phyloP scores from a whole-genome alignment of 1,140 invertebrate species.

The Zaprionus nigranus region DNA sequence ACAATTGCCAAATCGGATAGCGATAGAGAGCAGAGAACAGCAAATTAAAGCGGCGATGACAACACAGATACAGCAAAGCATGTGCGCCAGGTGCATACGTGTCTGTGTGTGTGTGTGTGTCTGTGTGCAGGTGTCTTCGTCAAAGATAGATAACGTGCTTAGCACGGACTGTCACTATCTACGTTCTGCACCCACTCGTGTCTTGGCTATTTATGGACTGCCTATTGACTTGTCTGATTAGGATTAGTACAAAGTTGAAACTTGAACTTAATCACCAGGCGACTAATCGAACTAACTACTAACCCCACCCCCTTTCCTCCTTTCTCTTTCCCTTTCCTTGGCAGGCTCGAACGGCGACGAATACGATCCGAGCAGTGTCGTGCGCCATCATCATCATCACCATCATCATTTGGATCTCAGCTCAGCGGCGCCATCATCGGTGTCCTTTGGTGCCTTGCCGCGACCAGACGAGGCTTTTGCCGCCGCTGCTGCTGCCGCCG shows the following conservation, averaged over 20 bases:
- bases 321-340: constrained; percentile 2
- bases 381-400: constrained; percentile 59
- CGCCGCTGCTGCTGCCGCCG: constrained; percentile 11
- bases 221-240: constrained; percentile 14
- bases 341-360: constrained; percentile 85
- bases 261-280: constrained; percentile 11
- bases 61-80: constrained; percentile 19
- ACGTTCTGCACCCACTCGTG: neutral
- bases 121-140: constrained; percentile 16
- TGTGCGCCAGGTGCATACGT: neutral
- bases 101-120: neutral
- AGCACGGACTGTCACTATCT: constrained; percentile 4
- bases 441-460: constrained; percentile 35
- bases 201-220: constrained; percentile 20
- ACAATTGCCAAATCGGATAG: constrained; percentile 43
- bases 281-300: constrained; percentile 34
- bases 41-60: constrained; percentile 46
- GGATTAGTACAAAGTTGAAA: constrained; percentile 36
- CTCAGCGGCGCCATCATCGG: constrained; percentile 23
- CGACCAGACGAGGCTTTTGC: constrained; percentile 45
- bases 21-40: constrained; percentile 15
- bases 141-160: constrained; percentile 15
- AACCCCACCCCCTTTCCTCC: neutral
- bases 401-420: constrained; percentile 64
- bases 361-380: constrained; percentile 83